phyloP scores from a whole-genome alignment of 1,140 invertebrate species.

The Ditylenchus dipsaci region DNA sequence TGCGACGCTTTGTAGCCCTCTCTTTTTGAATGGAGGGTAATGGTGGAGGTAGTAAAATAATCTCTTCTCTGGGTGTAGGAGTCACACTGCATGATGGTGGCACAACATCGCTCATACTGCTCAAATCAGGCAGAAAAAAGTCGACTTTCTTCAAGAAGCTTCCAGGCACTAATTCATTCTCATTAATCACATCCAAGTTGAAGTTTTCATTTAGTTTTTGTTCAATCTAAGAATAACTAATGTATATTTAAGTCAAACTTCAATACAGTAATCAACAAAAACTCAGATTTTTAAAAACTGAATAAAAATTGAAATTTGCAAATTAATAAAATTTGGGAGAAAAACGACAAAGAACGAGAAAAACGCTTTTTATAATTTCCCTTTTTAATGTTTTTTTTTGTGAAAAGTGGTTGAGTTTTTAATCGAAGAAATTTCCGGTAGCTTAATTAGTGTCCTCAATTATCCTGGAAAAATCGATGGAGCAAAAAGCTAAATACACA shows the following conservation, averaged over 20 bases:
- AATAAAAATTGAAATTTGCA: neutral
- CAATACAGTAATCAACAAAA: no score
- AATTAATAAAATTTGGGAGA: neutral
- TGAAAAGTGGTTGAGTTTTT: no score
- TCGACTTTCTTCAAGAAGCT: neutral
- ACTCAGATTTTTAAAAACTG: neutral
- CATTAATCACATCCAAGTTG: neutral
- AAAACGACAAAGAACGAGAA: neutral
- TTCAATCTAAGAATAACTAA: neutral
- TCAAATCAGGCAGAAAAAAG: constrained; percentile 1
- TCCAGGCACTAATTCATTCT: neutral
- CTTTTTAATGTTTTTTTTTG: neutral
- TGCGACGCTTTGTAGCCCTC: neutral
- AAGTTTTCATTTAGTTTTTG: neutral
- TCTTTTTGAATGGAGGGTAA: neutral
- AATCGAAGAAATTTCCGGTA: no score
- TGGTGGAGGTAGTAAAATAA: neutral
- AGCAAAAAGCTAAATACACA: no score
- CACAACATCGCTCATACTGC: neutral
- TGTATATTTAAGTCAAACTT: no score
- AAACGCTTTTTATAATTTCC: neutral
- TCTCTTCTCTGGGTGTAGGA: neutral
- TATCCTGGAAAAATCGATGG: no score
- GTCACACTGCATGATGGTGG: neutral
- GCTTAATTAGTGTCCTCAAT: no score